phyloP scores from a whole-genome alignment of 2,888 invertebrate species.

The Athalia circularis region DNA sequence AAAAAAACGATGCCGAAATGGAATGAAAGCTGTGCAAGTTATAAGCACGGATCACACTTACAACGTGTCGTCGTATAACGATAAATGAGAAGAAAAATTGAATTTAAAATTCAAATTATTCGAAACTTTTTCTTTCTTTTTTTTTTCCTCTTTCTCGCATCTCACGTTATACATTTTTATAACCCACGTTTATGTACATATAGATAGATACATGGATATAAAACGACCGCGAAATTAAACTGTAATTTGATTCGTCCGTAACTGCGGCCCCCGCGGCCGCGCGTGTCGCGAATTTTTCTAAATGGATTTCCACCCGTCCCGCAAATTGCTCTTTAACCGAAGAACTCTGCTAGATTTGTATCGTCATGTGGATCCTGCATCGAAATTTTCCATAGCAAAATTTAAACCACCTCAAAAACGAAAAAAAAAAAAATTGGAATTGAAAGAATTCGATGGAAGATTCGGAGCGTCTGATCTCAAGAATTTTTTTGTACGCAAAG shows the following conservation, averaged over 20 bases:
- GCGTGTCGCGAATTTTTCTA: conserved; percentile 28
- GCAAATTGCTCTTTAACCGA: conserved; percentile 40
- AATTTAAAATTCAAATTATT: conserved; percentile 59
- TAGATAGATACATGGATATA: background rate
- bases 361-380: too few relatives aligned
- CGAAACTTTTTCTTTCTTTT: background rate
- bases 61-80: background rate
- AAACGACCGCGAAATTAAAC: conserved; percentile 71
- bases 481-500: too few relatives aligned
- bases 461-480: too few relatives aligned
- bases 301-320: conserved; percentile 13
- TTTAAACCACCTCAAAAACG: too few relatives aligned
- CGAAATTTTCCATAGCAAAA: too few relatives aligned
- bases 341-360: background rate
- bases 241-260: conserved; percentile 68
- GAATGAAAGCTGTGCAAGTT: too few relatives aligned
- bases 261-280: conserved; percentile 48
- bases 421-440: too few relatives aligned
- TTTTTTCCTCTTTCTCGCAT: background rate
- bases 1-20: background rate
- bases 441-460: too few relatives aligned
- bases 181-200: background rate
- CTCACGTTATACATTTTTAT: background rate
- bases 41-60: too few relatives aligned
- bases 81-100: conserved; percentile 52